Base-by-base conservation (phyloP, 2,888 invertebrate species). In the Amphipoea oculea region DNA sequence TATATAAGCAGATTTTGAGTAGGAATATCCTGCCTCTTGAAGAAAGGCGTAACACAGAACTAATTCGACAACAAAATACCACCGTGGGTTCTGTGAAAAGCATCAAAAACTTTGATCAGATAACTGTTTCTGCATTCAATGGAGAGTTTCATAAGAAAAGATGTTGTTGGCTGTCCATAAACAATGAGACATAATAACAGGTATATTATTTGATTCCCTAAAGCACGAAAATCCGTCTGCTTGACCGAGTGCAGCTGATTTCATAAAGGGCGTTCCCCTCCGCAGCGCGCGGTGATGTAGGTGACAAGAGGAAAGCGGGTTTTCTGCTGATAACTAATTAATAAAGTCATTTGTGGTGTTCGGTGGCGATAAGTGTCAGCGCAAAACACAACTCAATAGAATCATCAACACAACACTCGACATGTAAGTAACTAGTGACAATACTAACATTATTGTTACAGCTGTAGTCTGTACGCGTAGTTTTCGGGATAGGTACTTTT, bases 221-320 rank as follows among this genome's bases (percentile, higher is more conserved):
- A 94, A 92, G 90, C 92, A 93, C 93, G 92, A 93, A 94, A 95
- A 93, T 94, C 92, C 91, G 88, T 91, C 90, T 91, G 91, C 90
- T 93, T 95, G 94, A 95, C 95, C 95, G 92, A 93, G 91, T 93
- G 93, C 93, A 94, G 94, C 94, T 94, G 95, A 95, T 95, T 95
- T 95, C 93, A 94, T 95, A 94, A 94, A 96, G 96, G 95, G 96
- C 96, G 95, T 96, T 96, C 95, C 96, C 96, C 96, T 95, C 92
- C 90, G 91, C 84, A 87, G 90, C 91, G 89, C 90, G 90, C 87
- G 86, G 85, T 89, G 90, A 86, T 84, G 76, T 86, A 92, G 91
- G 92, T 80, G 70, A 93, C 70, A 86, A 92, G 92, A 88, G 23
- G 14, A 51, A 51, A 88, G 92, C 92, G 92, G 77, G 81, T 83